Conservation (phyloP, 2,797 vertebrate species). For the Bovichtus diacanthus region DNA sequence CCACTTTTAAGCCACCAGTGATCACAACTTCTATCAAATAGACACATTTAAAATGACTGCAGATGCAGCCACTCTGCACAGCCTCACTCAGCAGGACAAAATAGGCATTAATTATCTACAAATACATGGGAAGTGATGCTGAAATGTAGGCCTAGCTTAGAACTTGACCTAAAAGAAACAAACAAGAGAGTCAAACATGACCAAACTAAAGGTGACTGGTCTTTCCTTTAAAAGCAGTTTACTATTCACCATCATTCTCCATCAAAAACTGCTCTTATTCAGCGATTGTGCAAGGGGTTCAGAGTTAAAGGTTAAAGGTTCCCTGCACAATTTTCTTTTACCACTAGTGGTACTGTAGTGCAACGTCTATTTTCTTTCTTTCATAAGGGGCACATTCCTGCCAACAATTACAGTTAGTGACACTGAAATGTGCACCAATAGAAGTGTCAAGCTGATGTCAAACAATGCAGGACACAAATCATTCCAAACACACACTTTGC, state of each 20-base stretch:
- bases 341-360: neutral
- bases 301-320: too few relatives aligned
- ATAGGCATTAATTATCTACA: slow-evolving; percentile 11
- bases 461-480: neutral
- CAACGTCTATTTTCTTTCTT: neutral
- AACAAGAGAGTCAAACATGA: neutral
- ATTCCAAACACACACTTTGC: neutral
- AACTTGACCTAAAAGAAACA: neutral
- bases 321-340: too few relatives aligned
- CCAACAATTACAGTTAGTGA: neutral
- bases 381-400: neutral
- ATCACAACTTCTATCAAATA: slow-evolving; percentile 19
- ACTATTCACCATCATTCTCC: neutral
- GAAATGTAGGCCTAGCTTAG: neutral
- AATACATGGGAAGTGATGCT: neutral
- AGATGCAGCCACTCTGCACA: neutral
- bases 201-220: neutral
- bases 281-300: neutral
- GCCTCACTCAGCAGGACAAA: slow-evolving; percentile 1
- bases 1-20: slow-evolving; percentile 10
- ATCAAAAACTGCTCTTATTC: neutral
- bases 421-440: neutral
- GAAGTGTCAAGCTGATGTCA: neutral
- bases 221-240: neutral
- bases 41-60: slow-evolving; percentile 30